These are phyloP conservation scores for Canis aureus DNA, from an alignment of 2,113 vertebrate genomes.

Conservation along the genomic window DNA sequence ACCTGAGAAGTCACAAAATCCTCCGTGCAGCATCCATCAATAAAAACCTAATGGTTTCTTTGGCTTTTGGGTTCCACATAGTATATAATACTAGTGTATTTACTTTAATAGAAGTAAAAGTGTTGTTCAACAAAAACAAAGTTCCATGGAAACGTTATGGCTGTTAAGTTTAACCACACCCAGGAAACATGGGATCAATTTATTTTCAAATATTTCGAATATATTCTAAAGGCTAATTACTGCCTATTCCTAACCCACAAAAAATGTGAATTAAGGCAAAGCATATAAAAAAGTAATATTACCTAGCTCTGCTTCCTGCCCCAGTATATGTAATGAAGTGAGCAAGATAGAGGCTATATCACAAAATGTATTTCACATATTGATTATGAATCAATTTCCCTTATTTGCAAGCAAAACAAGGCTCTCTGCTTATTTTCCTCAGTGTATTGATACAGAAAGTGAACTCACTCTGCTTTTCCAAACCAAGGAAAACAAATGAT, in stretches of 20 bases:
- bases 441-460: constrained; percentile 59
- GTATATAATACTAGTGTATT: not conserved
- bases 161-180: not conserved
- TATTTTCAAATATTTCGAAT: constrained; percentile 42
- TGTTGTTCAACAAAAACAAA: not conserved
- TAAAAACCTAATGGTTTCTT: not conserved
- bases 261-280: constrained; percentile 20
- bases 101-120: not conserved
- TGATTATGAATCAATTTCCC: not conserved
- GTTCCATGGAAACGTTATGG: not conserved
- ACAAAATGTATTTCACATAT: not conserved
- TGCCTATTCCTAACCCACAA: not conserved
- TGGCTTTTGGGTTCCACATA: not conserved
- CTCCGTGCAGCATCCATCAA: not conserved
- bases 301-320: not conserved
- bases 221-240: not conserved
- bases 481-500: constrained; percentile 74
- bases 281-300: not conserved
- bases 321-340: not conserved
- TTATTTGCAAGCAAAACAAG: constrained; percentile 47
- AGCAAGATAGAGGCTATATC: not conserved
- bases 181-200: not conserved
- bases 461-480: constrained; percentile 15
- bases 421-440: constrained; percentile 51
- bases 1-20: not conserved